These are phyloP conservation scores for Himantopus leucocephalus DNA, from an alignment of 2,113 vertebrate species.

Conservation along the genomic window DNA sequence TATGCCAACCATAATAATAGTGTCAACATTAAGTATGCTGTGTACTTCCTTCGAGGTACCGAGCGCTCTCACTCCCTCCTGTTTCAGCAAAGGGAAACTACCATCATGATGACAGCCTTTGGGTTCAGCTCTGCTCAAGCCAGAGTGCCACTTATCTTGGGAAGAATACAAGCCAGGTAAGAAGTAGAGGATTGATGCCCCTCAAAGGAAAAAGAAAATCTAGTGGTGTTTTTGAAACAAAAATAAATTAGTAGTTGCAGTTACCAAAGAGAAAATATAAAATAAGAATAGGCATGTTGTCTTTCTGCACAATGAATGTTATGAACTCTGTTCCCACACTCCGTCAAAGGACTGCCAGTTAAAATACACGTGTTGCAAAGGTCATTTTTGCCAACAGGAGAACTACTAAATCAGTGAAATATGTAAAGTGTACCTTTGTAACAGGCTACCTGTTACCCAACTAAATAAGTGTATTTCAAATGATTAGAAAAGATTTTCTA, in stretches of 20 bases:
- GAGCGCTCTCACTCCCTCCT: background rate
- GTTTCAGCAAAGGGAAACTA: background rate
- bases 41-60: background rate
- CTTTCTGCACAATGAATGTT: background rate
- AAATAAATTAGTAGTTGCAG: background rate
- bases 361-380: background rate
- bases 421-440: background rate
- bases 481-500: background rate
- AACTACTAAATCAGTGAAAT: background rate
- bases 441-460: background rate
- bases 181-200: background rate
- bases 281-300: background rate
- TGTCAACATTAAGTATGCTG: background rate
- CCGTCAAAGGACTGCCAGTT: background rate
- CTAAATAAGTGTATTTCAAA: background rate
- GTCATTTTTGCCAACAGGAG: background rate
- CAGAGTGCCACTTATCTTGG: background rate
- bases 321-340: background rate
- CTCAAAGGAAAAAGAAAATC: background rate
- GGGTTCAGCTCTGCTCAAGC: background rate
- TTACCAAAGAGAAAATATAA: background rate
- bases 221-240: background rate
- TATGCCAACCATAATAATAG: conserved; percentile 46
- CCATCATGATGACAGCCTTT: background rate
- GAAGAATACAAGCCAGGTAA: background rate